Evolutionary conservation across 2,797 vertebrate genomes (phyloP).

Genomic region (Oryzias sinensis): DNA sequence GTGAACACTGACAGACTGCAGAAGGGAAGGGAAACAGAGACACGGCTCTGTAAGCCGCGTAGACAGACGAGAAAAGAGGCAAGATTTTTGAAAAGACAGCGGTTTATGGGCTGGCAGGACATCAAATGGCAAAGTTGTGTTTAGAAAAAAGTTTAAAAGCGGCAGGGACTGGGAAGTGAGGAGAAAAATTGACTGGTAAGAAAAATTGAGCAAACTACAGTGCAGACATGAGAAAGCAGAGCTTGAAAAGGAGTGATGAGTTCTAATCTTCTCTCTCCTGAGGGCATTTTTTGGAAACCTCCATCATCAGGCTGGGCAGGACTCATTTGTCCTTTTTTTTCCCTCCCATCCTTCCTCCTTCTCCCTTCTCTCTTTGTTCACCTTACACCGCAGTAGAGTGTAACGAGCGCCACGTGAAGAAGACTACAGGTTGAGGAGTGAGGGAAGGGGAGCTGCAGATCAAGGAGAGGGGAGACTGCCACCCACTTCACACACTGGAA

Average conservation of each 20-base stretch:
- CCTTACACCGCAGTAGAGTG: conserved; percentile 54
- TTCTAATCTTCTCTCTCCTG: conserved; percentile 60
- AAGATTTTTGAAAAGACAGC: conserved; percentile 15
- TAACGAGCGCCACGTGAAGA: conserved; percentile 73
- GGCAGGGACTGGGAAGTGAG: conserved; percentile 22
- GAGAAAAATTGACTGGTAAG: conserved; percentile 35
- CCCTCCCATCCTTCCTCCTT: conserved; percentile 55
- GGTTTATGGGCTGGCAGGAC: conserved; percentile 48
- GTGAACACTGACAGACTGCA: conserved; percentile 28
- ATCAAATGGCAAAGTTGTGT: conserved; percentile 40
- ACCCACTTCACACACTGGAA: conserved; percentile 64
- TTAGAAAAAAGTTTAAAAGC: conserved; percentile 44
- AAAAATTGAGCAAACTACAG: conserved; percentile 44
- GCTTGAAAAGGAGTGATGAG: conserved; percentile 43
- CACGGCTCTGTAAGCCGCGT: conserved; percentile 16
- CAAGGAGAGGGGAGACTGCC: conserved; percentile 63
- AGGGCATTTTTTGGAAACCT: conserved; percentile 61
- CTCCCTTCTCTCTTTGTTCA: conserved; percentile 55
- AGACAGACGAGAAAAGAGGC: conserved; percentile 25
- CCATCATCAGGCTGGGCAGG: conserved; percentile 72
- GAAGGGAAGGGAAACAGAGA: conserved; percentile 14
- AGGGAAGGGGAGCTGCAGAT: conserved; percentile 60
- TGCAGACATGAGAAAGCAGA: conserved; percentile 44
- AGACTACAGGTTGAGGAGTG: conserved; percentile 77
- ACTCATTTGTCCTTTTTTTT: conserved; percentile 65